Conservation (phyloP, 2,797 vertebrate species). For the Philypnodon macrostomus region DNA sequence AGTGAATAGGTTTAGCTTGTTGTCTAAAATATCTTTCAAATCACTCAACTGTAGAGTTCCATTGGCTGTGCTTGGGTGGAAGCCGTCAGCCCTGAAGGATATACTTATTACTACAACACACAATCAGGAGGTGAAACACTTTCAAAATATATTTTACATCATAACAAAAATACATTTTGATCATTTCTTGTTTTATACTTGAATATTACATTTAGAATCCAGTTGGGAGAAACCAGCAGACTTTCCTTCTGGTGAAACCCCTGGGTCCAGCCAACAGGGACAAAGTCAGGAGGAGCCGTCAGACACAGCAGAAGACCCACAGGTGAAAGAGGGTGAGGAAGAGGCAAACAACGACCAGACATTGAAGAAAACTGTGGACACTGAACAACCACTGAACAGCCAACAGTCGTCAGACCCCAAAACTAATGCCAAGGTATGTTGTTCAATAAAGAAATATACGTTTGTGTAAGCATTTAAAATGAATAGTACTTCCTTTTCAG, state of each 20-base stretch:
- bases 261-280: slow-evolving; percentile 33
- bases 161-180: not conserved
- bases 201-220: slow-evolving; percentile 77
- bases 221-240: slow-evolving; percentile 89
- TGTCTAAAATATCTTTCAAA: too few species aligned
- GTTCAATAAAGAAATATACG: not conserved
- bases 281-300: slow-evolving; percentile 33
- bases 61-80: slow-evolving; percentile 81
- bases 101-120: slow-evolving; percentile 90
- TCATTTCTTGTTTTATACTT: not conserved
- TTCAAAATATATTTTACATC: too few species aligned
- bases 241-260: slow-evolving; percentile 43
- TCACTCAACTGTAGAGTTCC: slow-evolving; percentile 57
- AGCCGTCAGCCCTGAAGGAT: slow-evolving; percentile 87
- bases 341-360: slow-evolving; percentile 14
- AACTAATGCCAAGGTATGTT: slow-evolving; percentile 76
- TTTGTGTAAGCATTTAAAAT: not conserved
- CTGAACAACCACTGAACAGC: slow-evolving; percentile 27
- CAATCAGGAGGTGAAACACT: slow-evolving; percentile 82
- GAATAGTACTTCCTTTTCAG: slow-evolving; percentile 38
- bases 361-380: slow-evolving; percentile 33
- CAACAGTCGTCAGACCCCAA: slow-evolving; percentile 60
- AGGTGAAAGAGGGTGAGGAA: slow-evolving; percentile 55
- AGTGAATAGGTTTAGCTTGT: not conserved
- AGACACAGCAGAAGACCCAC: slow-evolving; percentile 53